These are phyloP conservation scores for Felis chaus DNA, from an alignment of 2,113 vertebrate genomes.

Conservation along the genomic window DNA sequence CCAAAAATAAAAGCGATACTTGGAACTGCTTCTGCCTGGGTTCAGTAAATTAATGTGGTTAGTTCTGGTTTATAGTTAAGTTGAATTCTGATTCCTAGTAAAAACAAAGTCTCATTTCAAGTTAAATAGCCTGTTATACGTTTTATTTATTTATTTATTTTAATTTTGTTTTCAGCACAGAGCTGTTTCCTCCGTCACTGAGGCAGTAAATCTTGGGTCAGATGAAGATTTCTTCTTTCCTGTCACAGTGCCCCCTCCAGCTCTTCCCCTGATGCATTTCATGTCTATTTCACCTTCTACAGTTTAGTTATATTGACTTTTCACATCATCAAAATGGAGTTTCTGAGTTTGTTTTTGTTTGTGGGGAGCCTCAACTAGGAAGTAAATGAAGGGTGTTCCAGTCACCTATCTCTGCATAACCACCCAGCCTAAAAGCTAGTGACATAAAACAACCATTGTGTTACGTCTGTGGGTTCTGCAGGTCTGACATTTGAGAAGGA, in stretches of 20 bases:
- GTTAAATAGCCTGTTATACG: not conserved
- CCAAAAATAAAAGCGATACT: slow-evolving; percentile 58
- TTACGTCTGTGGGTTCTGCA: not conserved
- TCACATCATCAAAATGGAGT: not conserved
- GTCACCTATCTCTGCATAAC: not conserved
- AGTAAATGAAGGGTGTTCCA: not conserved
- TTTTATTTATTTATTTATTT: not conserved
- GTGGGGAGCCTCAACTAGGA: not conserved
- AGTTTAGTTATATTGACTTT: not conserved
- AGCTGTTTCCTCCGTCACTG: not conserved
- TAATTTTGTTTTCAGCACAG: not conserved
- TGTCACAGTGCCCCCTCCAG: not conserved
- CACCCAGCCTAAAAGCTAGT: not conserved
- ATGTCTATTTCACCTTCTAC: not conserved
- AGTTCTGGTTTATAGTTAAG: slow-evolving; percentile 46
- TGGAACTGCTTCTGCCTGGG: not conserved
- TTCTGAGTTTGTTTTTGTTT: not conserved
- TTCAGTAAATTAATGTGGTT: slow-evolving; percentile 56
- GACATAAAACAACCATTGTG: not conserved
- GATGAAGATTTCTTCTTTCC: not conserved
- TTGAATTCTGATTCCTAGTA: slow-evolving; percentile 30
- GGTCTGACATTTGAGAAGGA: not conserved
- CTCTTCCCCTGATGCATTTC: not conserved
- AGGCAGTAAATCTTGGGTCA: not conserved
- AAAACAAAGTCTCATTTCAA: slow-evolving; percentile 52